phyloP scores from a whole-genome alignment of 2,797 vertebrate genomes.

The Kryptolebias ocellatus region DNA sequence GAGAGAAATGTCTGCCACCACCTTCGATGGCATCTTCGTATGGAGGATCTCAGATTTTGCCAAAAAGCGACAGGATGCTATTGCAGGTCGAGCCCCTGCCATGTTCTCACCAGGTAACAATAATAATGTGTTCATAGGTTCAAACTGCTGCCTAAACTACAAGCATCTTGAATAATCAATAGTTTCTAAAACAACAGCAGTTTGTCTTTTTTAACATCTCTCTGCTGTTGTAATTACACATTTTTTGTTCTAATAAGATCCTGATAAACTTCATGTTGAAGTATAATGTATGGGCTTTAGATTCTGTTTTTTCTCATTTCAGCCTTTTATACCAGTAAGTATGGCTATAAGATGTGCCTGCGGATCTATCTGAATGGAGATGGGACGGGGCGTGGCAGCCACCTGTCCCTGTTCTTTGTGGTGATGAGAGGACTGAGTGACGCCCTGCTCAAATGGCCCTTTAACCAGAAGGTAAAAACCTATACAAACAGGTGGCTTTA shows the following conservation, averaged over 20 bases:
- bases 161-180: neutral
- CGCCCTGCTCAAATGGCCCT: conserved; percentile 95
- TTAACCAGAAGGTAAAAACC: conserved; percentile 93
- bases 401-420: conserved; percentile 97
- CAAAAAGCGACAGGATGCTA: conserved; percentile 93
- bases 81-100: conserved; percentile 90
- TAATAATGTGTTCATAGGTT: no score
- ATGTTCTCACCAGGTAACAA: conserved; percentile 90
- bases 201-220: no score
- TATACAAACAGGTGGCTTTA: no score
- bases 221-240: no score
- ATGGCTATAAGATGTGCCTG: conserved; percentile 98
- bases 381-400: conserved; percentile 91
- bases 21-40: conserved; percentile 92
- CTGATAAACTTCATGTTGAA: no score
- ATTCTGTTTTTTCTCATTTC: neutral
- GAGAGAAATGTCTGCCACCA: conserved; percentile 89
- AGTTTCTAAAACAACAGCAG: neutral
- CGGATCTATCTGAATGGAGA: conserved; percentile 96
- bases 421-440: conserved; percentile 97
- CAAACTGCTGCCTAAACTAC: neutral
- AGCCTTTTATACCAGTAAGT: conserved; percentile 98
- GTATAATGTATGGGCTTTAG: no score
- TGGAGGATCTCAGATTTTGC: conserved; percentile 96
- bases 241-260: no score